Percentiles rank a stretch among this genome's conserved stretches.
These are phyloP conservation scores for Talpa occidentalis DNA, from an alignment of 2,113 vertebrate genomes.

Conservation along the genomic window DNA sequence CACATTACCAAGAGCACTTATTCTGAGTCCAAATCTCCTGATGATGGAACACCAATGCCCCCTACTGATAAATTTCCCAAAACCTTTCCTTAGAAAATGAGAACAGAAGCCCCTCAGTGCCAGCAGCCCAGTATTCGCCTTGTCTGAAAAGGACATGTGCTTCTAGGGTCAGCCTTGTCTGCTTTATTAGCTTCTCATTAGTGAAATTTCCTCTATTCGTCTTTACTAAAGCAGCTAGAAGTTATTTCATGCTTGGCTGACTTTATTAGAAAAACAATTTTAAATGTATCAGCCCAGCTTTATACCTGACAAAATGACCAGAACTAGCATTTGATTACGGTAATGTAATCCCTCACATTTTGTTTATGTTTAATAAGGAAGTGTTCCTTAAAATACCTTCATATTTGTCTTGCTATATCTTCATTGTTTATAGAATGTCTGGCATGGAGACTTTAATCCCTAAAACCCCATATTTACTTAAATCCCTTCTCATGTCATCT, in stretches of 20 bases:
- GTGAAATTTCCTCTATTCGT: slow-evolving; percentile 67
- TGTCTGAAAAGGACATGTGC: not conserved
- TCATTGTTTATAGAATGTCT: slow-evolving; percentile 13
- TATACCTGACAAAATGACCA: slow-evolving; percentile 63
- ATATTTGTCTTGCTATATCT: slow-evolving; percentile 30
- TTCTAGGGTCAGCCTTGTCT: slow-evolving; percentile 38
- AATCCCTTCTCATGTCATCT: not conserved
- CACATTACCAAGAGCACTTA: slow-evolving; percentile 50
- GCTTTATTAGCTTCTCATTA: slow-evolving; percentile 48
- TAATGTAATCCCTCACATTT: slow-evolving; percentile 38
- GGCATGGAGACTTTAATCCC: not conserved
- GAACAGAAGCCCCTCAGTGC: not conserved
- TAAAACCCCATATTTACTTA: not conserved
- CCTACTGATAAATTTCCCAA: slow-evolving; percentile 75
- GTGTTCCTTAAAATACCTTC: slow-evolving; percentile 32
- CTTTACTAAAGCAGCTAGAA: slow-evolving; percentile 42
- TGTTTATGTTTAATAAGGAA: slow-evolving; percentile 32
- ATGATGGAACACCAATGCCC: slow-evolving; percentile 74
- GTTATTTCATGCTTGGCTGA: slow-evolving; percentile 61
- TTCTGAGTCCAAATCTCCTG: slow-evolving; percentile 54
- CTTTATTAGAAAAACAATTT: slow-evolving; percentile 71
- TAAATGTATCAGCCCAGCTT: slow-evolving; percentile 51
- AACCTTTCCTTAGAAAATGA: slow-evolving; percentile 31
- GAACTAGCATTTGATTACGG: slow-evolving; percentile 64
- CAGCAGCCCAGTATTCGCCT: slow-evolving; percentile 7